Percentiles rank a stretch among this genome's conserved stretches.
phyloP scores from a whole-genome alignment of 2,113 vertebrate species.

The Cochlearius cochlearius region DNA sequence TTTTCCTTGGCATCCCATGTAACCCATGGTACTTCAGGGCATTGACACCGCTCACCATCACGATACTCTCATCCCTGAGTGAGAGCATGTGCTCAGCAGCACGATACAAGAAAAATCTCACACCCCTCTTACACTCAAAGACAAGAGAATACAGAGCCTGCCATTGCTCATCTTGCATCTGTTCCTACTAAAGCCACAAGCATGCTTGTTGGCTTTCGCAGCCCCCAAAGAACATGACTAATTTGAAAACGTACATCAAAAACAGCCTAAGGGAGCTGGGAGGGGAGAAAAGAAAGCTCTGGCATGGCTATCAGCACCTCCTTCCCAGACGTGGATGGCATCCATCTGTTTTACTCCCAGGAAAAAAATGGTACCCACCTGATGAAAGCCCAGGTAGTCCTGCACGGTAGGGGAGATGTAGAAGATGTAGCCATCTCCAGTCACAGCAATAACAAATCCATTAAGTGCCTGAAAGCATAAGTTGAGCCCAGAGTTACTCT shows the following conservation, averaged over 20 bases:
- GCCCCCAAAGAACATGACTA: background rate
- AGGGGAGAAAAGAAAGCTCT: background rate
- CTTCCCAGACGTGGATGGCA: background rate
- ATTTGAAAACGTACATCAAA: background rate
- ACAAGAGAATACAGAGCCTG: background rate
- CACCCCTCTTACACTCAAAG: too few relatives aligned
- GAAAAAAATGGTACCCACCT: background rate
- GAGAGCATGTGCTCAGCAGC: background rate
- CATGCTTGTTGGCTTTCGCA: background rate
- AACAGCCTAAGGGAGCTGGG: background rate
- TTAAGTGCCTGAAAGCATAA: conserved; percentile 38
- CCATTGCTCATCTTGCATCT: background rate
- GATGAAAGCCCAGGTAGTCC: conserved; percentile 49
- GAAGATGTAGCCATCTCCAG: conserved; percentile 3
- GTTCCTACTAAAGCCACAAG: background rate
- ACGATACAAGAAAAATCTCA: background rate
- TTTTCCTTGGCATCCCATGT: background rate
- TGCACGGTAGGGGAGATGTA: conserved; percentile 31
- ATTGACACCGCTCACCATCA: background rate
- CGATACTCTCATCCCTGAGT: background rate
- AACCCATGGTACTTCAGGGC: background rate
- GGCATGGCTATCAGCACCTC: background rate
- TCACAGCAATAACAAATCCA: background rate
- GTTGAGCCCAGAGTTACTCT: background rate
- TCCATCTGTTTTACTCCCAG: background rate